A percentile compares a stretch with the other conserved stretches of the same genome.
These are phyloP conservation scores for Polydrusus pterygomalis DNA, from an alignment of 2,888 invertebrate species.

Conservation along the genomic window DNA sequence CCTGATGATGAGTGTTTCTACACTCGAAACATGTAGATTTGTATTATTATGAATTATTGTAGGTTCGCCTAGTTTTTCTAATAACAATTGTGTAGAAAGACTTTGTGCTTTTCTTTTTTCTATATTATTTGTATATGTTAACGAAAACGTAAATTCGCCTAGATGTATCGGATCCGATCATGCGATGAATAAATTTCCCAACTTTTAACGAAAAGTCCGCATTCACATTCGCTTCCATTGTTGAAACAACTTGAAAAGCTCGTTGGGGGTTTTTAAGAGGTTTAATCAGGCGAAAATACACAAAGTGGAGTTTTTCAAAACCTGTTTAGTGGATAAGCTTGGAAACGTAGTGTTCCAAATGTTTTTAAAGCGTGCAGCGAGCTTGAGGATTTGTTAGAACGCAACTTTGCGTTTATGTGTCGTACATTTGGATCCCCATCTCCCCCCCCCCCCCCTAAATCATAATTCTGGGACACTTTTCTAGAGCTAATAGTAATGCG, in stretches of 20 bases:
- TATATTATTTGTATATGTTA: no score
- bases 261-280: not conserved
- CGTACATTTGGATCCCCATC: not conserved
- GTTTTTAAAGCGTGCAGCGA: not conserved
- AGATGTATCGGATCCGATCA: not conserved
- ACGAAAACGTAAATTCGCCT: no score
- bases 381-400: not conserved
- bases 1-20: no score
- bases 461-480: no score
- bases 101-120: no score
- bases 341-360: not conserved
- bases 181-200: not conserved
- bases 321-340: not conserved
- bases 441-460: no score
- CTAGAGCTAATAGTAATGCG: no score
- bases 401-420: not conserved
- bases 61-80: no score
- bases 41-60: no score
- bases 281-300: slow-evolving; percentile 13
- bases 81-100: no score
- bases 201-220: not conserved
- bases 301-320: slow-evolving; percentile 8
- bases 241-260: no score
- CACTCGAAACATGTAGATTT: no score
- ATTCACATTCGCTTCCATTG: not conserved